These are phyloP conservation scores for Amyelois transitella DNA, from an alignment of 1,140 invertebrate species.

Conservation along the genomic window DNA sequence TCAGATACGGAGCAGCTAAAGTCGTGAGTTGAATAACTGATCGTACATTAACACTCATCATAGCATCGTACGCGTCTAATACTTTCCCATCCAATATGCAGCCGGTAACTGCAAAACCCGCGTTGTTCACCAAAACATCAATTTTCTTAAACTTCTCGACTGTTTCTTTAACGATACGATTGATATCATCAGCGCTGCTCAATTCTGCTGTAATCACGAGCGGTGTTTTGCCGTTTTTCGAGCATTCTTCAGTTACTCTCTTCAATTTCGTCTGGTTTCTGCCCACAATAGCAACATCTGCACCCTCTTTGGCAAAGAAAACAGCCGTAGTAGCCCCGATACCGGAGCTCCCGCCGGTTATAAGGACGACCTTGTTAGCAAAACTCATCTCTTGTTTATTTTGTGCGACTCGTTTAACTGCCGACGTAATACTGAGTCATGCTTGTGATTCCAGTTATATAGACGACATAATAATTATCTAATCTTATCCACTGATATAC, in stretches of 20 bases:
- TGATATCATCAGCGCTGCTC: slow-evolving; percentile 76
- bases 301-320: slow-evolving; percentile 82
- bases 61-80: slow-evolving; percentile 80
- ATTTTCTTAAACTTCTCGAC: slow-evolving; percentile 75
- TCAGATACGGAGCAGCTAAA: slow-evolving; percentile 11
- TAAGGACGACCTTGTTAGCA: slow-evolving; percentile 77
- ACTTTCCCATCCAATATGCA: slow-evolving; percentile 79
- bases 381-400: slow-evolving; percentile 14
- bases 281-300: slow-evolving; percentile 80
- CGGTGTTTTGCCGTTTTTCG: slow-evolving; percentile 44
- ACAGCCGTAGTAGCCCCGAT: slow-evolving; percentile 86
- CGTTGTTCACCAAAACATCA: slow-evolving; percentile 82
- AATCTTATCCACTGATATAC: too few species aligned
- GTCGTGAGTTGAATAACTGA: slow-evolving; percentile 11
- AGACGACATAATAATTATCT: too few species aligned
- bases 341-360: slow-evolving; percentile 88
- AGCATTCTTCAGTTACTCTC: slow-evolving; percentile 76
- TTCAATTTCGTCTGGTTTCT: slow-evolving; percentile 77
- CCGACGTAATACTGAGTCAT: too few species aligned
- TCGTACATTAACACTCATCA: slow-evolving; percentile 78
- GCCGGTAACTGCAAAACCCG: slow-evolving; percentile 79
- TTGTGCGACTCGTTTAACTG: too few species aligned
- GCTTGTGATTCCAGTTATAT: too few species aligned
- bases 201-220: slow-evolving; percentile 76
- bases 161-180: slow-evolving; percentile 75